phyloP scores from a whole-genome alignment of 2,888 invertebrate species.

The Isotomurus palustris region DNA sequence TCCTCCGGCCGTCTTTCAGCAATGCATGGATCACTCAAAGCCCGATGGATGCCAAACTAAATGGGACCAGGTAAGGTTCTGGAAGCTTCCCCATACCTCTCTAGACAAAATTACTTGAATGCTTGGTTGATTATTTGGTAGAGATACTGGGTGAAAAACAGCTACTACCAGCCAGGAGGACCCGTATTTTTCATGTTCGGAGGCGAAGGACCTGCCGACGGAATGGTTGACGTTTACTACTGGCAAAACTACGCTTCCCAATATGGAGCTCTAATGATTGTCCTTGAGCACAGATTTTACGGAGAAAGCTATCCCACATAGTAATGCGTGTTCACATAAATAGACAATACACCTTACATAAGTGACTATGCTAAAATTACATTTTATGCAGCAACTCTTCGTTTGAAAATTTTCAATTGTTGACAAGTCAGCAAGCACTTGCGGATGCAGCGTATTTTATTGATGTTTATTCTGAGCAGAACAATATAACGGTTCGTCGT shows the following conservation, averaged over 20 bases:
- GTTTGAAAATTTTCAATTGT: constrained; percentile 44
- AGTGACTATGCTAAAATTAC: neutral
- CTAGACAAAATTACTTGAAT: neutral
- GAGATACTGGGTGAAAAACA: constrained; percentile 22
- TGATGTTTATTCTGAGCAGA: constrained; percentile 47
- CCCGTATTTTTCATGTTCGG: constrained; percentile 29
- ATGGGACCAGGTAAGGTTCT: constrained; percentile 19
- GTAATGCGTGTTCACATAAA: constrained; percentile 4
- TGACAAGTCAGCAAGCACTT: constrained; percentile 54
- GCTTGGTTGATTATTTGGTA: neutral
- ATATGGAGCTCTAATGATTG: constrained; percentile 18
- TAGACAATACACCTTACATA: neutral
- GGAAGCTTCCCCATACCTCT: neutral
- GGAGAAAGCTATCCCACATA: constrained; percentile 24
- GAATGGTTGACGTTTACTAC: constrained; percentile 14
- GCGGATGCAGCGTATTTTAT: constrained; percentile 54
- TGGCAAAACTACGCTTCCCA: constrained; percentile 20
- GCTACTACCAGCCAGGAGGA: constrained; percentile 15
- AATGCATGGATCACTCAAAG: constrained; percentile 21
- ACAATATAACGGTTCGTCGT: constrained; percentile 23
- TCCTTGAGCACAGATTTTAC: constrained; percentile 24
- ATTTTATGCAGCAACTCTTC: neutral
- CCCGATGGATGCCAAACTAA: constrained; percentile 15
- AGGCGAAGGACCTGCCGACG: constrained; percentile 25
- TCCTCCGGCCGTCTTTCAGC: constrained; percentile 8